phyloP scores from a whole-genome alignment of 2,888 invertebrate genomes.

The Venustoraphidia nigricollis region DNA sequence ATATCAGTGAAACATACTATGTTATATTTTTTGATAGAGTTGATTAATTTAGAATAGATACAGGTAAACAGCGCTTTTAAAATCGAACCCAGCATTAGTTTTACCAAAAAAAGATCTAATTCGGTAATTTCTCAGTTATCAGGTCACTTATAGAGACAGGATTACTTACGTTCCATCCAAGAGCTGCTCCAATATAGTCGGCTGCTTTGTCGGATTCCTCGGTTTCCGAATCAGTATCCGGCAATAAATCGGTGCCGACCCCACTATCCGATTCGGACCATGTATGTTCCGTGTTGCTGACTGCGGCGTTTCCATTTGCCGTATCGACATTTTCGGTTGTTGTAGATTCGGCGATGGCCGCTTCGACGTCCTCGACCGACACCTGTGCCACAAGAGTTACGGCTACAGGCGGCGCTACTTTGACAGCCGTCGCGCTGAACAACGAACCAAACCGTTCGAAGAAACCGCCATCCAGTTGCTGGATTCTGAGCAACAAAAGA shows the following conservation, averaged over 20 bases:
- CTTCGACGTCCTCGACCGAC: constrained; percentile 23
- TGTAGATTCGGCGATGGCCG: constrained; percentile 14
- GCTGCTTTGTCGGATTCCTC: constrained; percentile 42
- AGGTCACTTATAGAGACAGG: not conserved
- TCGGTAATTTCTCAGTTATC: too few relatives aligned
- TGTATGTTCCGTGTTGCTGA: constrained; percentile 21
- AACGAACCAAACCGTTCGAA: constrained; percentile 71
- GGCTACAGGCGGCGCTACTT: constrained; percentile 13
- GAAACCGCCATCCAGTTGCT: constrained; percentile 69
- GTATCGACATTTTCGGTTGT: constrained; percentile 14
- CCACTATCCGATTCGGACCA: constrained; percentile 26
- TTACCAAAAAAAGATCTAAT: too few relatives aligned
- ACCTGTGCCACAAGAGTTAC: constrained; percentile 10
- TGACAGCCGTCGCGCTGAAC: constrained; percentile 36
- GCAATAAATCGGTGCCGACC: constrained; percentile 38
- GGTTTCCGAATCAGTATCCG: constrained; percentile 48
- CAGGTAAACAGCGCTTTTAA: too few relatives aligned
- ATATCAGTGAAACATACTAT: too few relatives aligned
- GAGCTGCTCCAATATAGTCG: constrained; percentile 44
- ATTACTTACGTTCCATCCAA: constrained; percentile 62
- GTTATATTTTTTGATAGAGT: too few relatives aligned
- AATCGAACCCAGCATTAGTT: too few relatives aligned
- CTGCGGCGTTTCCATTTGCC: constrained; percentile 27
- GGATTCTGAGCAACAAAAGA: constrained; percentile 42
- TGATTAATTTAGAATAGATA: too few relatives aligned